phyloP scores from a whole-genome alignment of 2,888 invertebrate species.

The Ophonus ardosiacus region DNA sequence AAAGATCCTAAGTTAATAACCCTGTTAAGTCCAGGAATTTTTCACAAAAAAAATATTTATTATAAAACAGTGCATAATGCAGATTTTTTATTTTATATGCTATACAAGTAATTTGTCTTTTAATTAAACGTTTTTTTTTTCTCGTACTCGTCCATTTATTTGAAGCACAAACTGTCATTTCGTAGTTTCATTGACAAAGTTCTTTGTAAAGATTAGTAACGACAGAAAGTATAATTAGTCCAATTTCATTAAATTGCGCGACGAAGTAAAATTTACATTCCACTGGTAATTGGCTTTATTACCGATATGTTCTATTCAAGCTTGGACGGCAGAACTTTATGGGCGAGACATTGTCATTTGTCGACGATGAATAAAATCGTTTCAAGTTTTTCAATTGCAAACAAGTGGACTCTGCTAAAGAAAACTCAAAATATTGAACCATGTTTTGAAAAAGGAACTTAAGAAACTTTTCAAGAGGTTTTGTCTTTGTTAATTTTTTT shows the following conservation, averaged over 20 bases:
- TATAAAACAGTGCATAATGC: too few species aligned
- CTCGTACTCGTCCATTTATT: neutral
- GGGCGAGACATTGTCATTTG: neutral
- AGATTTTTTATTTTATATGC: too few species aligned
- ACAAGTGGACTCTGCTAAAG: too few species aligned
- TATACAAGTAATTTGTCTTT: too few species aligned
- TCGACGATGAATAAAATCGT: conserved; percentile 52
- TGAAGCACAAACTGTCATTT: neutral
- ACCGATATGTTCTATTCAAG: conserved; percentile 60
- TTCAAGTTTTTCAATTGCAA: neutral
- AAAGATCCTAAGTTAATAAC: too few species aligned
- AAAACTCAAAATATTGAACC: too few species aligned
- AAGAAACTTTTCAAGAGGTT: too few species aligned
- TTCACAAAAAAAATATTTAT: too few species aligned
- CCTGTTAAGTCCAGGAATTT: too few species aligned
- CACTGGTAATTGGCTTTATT: conserved; percentile 61
- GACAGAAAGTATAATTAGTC: conserved; percentile 60
- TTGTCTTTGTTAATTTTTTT: too few species aligned
- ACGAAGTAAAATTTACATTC: conserved; percentile 60
- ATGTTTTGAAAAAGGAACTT: too few species aligned
- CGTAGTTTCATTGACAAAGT: neutral
- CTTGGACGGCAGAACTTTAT: neutral
- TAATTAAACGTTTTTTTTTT: too few species aligned
- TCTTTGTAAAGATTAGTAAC: conserved; percentile 59
- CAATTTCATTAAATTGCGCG: conserved; percentile 60